These are phyloP conservation scores for Zoanthus solanderi DNA, from an alignment of 92 coral and sea anemone species.

Conservation along the genomic window DNA sequence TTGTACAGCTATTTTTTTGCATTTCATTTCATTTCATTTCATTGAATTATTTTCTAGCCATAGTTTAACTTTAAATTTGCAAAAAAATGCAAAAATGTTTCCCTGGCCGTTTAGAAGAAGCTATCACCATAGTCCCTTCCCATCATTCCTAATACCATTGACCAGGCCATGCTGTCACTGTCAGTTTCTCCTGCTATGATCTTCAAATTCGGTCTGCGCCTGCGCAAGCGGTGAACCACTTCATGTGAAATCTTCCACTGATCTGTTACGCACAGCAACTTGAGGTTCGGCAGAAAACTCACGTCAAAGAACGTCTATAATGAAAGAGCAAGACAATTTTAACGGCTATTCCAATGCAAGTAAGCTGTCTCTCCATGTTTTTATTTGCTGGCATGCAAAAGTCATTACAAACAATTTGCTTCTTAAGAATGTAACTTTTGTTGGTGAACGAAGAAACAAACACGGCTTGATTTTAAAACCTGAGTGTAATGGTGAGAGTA, in stretches of 20 bases:
- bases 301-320: constrained; percentile 68
- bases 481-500: too few relatives aligned
- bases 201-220: constrained; percentile 91
- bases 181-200: constrained; percentile 95
- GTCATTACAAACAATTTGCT: too few relatives aligned
- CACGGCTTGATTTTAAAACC: too few relatives aligned
- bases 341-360: neutral
- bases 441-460: too few relatives aligned
- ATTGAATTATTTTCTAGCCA: neutral
- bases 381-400: too few relatives aligned
- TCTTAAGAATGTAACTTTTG: too few relatives aligned
- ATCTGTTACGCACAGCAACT: constrained; percentile 80
- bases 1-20: neutral
- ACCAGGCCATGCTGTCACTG: constrained; percentile 94
- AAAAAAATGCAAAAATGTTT: neutral
- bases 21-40: neutral
- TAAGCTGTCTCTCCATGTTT: neutral
- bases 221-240: constrained; percentile 91
- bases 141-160: constrained; percentile 94
- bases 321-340: neutral
- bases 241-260: constrained; percentile 82
- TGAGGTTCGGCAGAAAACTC: constrained; percentile 77
- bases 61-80: neutral
- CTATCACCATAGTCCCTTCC: constrained; percentile 96
- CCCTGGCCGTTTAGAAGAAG: constrained; percentile 46